Conservation (phyloP, 2,888 invertebrate species). For the Prionchulus punctatus region DNA sequence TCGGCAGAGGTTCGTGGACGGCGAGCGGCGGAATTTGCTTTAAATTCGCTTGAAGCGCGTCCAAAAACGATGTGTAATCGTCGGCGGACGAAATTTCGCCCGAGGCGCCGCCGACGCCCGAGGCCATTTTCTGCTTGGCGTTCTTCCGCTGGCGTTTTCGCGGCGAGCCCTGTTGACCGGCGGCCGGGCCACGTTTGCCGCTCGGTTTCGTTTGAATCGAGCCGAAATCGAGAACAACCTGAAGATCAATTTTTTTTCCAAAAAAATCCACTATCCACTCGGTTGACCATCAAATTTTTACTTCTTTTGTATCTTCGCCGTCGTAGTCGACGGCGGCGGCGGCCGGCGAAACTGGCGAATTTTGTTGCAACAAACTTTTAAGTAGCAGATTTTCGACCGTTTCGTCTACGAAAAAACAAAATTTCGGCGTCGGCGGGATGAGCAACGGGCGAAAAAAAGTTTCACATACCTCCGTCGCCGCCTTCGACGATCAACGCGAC, state of each 20-base stretch:
- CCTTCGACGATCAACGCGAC: too few species aligned
- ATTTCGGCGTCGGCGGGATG: too few species aligned
- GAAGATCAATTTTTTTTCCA: not conserved
- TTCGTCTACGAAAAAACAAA: too few species aligned
- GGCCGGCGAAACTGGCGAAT: not conserved
- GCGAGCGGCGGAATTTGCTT: not conserved
- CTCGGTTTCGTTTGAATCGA: too few species aligned
- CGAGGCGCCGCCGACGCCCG: not conserved
- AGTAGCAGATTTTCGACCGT: too few species aligned
- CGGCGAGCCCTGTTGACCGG: not conserved
- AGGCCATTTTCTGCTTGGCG: not conserved
- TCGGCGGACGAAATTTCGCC: not conserved
- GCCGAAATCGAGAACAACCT: not conserved
- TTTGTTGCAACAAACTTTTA: not conserved
- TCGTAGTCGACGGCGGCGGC: not conserved
- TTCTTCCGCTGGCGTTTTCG: not conserved
- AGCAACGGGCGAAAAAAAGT: too few species aligned
- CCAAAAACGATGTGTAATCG: not conserved
- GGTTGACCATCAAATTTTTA: not conserved
- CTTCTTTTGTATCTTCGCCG: not conserved
- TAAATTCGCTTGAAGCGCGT: not conserved
- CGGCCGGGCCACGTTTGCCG: too few species aligned
- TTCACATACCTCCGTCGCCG: too few species aligned
- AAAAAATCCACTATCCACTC: not conserved
- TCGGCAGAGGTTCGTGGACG: slow-evolving; percentile 3